Base-by-base conservation (phyloP, 2,113 vertebrate species). In the Sylvilagus bachmani region DNA sequence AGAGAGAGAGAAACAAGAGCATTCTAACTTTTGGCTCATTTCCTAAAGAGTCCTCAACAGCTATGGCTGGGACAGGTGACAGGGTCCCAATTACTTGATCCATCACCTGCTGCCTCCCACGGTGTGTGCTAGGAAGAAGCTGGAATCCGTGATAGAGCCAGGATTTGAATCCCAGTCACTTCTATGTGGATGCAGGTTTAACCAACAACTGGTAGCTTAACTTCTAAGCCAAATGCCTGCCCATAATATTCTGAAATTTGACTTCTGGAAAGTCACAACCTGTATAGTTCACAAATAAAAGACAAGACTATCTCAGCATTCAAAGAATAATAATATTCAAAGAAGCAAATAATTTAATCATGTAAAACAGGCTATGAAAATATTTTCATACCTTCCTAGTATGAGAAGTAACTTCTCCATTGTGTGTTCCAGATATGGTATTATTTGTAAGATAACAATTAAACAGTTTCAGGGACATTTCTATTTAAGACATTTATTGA, bases 261-360 rank as follows among this genome's bases (percentile, higher is more conserved):
- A 31, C 84, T 87, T 91, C 27, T 62, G 27, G 90, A 29, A 91
- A 82, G 70, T 93, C 75, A 55, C 73, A 58, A 49, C 77, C 83
- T 61, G 84, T 62, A 25, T 24, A 62, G 29, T 27, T 95, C 62
- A 74, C 19, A 93, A 31, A 74, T 51, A 58, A 81, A 77, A 64
- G 81, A 31, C 21, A 78, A 89, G 25, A 73, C 33, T 58, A 75
- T 80, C 33, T 92, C 77, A 51, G 14, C 36, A 77, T 90, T 86
- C 22, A 38, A 96, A 91, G 12, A 21, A 87, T 58, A 31, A 88
- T 71, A 53, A 12, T 29, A 73, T 89, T 83, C 22, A 38, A 96
- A 91, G 16, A 21, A 90, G 53, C 33, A 78, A 53, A 74, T 14
- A 44, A 69, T 53, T 77, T 51, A 33, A 17, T 21, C 11, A 24